A percentile compares a stretch with the other conserved stretches of the same genome.
These are phyloP conservation scores for Pseudachorutes palmiensis DNA, from an alignment of 1,140 invertebrate genomes.

Conservation along the genomic window DNA sequence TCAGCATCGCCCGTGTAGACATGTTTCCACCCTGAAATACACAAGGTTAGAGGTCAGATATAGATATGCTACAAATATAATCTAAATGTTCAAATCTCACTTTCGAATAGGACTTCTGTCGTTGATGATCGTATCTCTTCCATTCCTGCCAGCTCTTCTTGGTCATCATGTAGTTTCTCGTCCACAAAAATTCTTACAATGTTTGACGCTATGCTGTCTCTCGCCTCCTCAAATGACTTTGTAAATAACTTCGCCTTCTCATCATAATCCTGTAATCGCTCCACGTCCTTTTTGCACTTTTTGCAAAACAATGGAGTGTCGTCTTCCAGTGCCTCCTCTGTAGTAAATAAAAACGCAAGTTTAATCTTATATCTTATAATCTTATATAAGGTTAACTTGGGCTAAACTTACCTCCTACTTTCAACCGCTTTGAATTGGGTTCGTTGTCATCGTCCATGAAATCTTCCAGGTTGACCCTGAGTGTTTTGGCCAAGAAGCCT, in stretches of 20 bases:
- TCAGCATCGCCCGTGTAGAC: slow-evolving; percentile 24
- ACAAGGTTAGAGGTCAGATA: background rate
- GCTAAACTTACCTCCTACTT: background rate
- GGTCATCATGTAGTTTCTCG: background rate
- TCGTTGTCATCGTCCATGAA: background rate
- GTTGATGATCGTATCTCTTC: background rate
- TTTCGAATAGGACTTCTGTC: slow-evolving; percentile 12
- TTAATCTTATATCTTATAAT: background rate
- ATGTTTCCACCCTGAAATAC: slow-evolving; percentile 24
- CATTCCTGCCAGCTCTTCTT: background rate
- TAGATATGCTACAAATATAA: slow-evolving; percentile 1
- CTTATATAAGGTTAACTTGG: background rate
- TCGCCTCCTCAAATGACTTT: slow-evolving; percentile 17
- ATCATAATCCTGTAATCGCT: slow-evolving; percentile 9
- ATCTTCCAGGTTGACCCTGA: background rate
- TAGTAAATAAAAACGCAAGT: background rate
- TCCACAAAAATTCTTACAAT: slow-evolving; percentile 20
- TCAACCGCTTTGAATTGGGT: background rate
- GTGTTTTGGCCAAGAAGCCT: background rate
- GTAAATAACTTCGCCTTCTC: slow-evolving; percentile 6
- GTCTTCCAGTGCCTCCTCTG: background rate
- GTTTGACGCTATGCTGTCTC: slow-evolving; percentile 19
- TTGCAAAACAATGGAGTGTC: slow-evolving; percentile 17
- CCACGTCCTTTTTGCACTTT: slow-evolving; percentile 17
- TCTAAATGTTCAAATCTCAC: background rate